These are phyloP conservation scores for Phyllotreta striolata DNA, from an alignment of 2,888 invertebrate species.

Conservation along the genomic window DNA sequence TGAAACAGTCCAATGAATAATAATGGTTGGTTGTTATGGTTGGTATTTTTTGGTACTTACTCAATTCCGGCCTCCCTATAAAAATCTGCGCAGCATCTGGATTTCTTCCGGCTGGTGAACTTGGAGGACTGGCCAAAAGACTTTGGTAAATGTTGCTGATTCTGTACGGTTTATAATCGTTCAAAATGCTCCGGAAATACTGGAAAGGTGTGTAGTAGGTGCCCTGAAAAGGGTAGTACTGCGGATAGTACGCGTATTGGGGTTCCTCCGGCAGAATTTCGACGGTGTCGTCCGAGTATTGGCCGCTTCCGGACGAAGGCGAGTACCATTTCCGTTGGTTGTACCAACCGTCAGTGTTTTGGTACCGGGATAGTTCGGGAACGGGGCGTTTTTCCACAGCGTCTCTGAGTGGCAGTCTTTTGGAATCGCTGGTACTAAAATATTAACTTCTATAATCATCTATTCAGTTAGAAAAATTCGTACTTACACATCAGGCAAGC, in stretches of 20 bases:
- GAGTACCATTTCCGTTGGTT: constrained; percentile 12
- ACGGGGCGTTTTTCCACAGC: constrained; percentile 72
- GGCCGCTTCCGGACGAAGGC: constrained; percentile 9
- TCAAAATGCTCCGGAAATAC: constrained; percentile 47
- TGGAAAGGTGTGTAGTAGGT: constrained; percentile 48
- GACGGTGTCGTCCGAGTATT: constrained; percentile 26
- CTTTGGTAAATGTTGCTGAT: constrained; percentile 53
- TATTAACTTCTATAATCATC: constrained; percentile 25
- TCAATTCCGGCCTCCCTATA: constrained; percentile 13
- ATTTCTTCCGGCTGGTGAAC: constrained; percentile 42
- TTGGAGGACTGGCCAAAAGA: constrained; percentile 46
- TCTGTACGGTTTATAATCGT: constrained; percentile 51
- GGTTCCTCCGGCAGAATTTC: constrained; percentile 13
- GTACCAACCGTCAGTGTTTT: constrained; percentile 6
- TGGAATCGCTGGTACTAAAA: constrained; percentile 53
- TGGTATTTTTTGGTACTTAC: constrained; percentile 21
- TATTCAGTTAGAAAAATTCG: neutral
- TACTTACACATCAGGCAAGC: constrained; percentile 66
- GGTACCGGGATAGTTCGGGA: constrained; percentile 54
- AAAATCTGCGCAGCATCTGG: constrained; percentile 29
- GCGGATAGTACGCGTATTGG: constrained; percentile 26
- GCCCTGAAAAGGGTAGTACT: constrained; percentile 29
- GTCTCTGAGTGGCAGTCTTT: constrained; percentile 71
- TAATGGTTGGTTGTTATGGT: neutral
- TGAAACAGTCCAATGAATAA: constrained; percentile 17